Evolutionary conservation across 2,888 invertebrate species (phyloP).

Genomic region (Elegia similella): DNA sequence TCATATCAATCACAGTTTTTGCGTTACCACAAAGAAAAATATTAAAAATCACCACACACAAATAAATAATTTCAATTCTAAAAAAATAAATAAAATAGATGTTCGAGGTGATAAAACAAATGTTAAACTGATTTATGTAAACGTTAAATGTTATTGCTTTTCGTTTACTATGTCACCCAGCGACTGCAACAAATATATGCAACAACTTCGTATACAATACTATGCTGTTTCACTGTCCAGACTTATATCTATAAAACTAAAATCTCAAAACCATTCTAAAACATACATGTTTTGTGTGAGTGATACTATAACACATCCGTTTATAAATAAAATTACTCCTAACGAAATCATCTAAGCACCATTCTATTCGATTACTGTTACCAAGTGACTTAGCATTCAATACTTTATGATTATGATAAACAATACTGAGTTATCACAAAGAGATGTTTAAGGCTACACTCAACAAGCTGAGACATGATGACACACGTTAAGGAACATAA

Average conservation of each 20-base stretch:
- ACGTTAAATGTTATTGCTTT: conserved; percentile 37
- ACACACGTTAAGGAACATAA: neutral
- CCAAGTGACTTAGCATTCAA: conserved; percentile 72
- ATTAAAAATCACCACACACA: conserved; percentile 75
- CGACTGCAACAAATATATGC: conserved; percentile 43
- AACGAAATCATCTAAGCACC: conserved; percentile 78
- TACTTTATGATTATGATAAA: conserved; percentile 66
- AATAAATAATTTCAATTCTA: conserved; percentile 74
- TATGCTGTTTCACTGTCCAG: conserved; percentile 35
- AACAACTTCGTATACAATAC: conserved; percentile 48
- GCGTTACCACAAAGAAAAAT: conserved; percentile 50
- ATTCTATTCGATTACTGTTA: conserved; percentile 79
- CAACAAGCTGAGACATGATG: conserved; percentile 1
- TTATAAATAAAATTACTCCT: conserved; percentile 67
- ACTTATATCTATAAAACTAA: conserved; percentile 39
- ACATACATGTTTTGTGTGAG: conserved; percentile 51
- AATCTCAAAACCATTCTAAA: conserved; percentile 54
- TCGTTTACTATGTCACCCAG: conserved; percentile 30
- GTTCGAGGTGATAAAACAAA: conserved; percentile 48
- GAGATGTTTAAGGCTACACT: neutral
- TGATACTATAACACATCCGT: conserved; percentile 50
- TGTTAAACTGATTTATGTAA: conserved; percentile 37
- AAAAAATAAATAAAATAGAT: conserved; percentile 65
- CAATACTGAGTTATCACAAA: conserved; percentile 32
- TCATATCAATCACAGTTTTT: conserved; percentile 57